phyloP scores from a whole-genome alignment of 2,113 vertebrate genomes.

The Nothocercus nigrocapillus region DNA sequence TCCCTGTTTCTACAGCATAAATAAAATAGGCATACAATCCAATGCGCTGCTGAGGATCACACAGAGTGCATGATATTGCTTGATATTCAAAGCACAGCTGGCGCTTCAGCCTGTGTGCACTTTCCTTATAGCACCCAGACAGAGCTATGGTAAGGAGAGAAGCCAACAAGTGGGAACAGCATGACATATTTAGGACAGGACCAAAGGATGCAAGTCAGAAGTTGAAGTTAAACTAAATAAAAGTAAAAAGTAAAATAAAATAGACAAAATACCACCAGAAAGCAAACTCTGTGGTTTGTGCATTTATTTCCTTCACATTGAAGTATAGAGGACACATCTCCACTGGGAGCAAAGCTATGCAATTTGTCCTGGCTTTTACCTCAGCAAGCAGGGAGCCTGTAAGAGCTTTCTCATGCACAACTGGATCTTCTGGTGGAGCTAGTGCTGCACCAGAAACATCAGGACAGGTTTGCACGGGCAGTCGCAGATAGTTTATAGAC shows the following conservation, averaged over 20 bases:
- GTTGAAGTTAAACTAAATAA: background rate
- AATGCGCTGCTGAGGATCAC: background rate
- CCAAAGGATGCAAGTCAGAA: background rate
- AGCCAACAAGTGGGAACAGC: background rate
- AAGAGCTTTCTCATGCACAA: fast-evolving
- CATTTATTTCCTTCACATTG: background rate
- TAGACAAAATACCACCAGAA: background rate
- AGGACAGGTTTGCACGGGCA: background rate
- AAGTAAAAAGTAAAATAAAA: background rate
- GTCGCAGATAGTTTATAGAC: background rate
- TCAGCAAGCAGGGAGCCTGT: background rate
- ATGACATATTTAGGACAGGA: background rate
- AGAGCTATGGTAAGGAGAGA: background rate
- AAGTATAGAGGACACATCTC: fast-evolving
- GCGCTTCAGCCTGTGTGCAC: background rate
- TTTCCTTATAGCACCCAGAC: background rate
- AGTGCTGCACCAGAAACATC: background rate
- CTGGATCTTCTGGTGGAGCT: background rate
- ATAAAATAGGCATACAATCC: fast-evolving
- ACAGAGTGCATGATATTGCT: background rate
- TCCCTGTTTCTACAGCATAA: background rate
- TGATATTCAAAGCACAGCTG: background rate
- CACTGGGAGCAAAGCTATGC: background rate
- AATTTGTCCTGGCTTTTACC: background rate
- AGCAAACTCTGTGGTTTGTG: background rate